Evolutionary conservation across 1,140 invertebrate species (phyloP).

Genomic region (Drosophila nannoptera): DNA sequence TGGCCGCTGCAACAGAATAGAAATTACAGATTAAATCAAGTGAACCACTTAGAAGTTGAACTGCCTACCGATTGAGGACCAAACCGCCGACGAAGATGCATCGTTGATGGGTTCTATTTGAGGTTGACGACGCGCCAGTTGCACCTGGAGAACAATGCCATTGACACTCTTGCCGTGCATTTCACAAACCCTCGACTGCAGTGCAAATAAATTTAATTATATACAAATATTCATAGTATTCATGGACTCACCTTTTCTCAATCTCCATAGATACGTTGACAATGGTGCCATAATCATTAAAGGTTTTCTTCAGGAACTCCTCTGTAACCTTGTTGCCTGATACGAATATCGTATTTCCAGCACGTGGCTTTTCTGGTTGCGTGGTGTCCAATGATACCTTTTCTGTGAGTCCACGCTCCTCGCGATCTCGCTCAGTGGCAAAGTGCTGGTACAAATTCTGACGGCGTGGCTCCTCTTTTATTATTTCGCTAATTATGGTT

Average conservation of each 20-base stretch:
- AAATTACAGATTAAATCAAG: neutral
- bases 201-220: conserved; percentile 8
- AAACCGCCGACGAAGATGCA: conserved; percentile 87
- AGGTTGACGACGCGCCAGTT: conserved; percentile 89
- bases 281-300: conserved; percentile 88
- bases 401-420: conserved; percentile 81
- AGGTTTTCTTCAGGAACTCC: conserved; percentile 89
- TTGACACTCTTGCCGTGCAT: conserved; percentile 90
- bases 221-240: conserved; percentile 6
- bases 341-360: conserved; percentile 93
- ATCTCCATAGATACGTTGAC: conserved; percentile 94
- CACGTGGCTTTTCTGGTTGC: conserved; percentile 83
- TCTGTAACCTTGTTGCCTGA: conserved; percentile 90
- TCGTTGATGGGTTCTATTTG: conserved; percentile 89
- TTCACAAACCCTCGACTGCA: conserved; percentile 91
- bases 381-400: conserved; percentile 72
- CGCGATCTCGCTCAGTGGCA: conserved; percentile 85
- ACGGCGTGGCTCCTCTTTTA: conserved; percentile 75
- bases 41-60: neutral
- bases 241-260: conserved; percentile 87
- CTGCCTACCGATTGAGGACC: conserved; percentile 86
- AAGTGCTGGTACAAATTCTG: conserved; percentile 94
- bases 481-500: conserved; percentile 76
- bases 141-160: conserved; percentile 88
- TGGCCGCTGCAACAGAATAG: conserved; percentile 82